Evolutionary conservation across 2,888 invertebrate species (phyloP).

Genomic region (Gonocerus acuteangulatus): DNA sequence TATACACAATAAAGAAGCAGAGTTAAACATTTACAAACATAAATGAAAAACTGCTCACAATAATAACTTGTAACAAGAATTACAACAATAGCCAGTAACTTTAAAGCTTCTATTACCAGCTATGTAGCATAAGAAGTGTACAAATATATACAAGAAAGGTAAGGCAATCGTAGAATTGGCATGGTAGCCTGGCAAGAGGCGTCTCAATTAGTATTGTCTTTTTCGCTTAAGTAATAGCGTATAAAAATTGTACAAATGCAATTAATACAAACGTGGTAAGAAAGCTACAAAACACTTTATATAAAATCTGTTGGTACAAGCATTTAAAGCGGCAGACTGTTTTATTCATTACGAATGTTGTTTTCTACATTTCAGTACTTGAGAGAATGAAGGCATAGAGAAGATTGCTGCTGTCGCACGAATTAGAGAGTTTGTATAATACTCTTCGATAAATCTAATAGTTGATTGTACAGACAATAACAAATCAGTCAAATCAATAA

Average conservation of each 20-base stretch:
- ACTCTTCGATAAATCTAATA: no score
- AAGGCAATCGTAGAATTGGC: not conserved
- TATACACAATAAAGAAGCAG: slow-evolving; percentile 30
- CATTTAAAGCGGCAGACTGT: not conserved
- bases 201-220: not conserved
- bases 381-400: not conserved
- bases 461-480: no score
- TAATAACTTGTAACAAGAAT: not conserved
- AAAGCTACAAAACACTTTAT: not conserved
- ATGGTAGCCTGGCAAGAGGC: not conserved
- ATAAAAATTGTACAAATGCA: not conserved
- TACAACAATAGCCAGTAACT: slow-evolving; percentile 26
- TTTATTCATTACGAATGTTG: not conserved
- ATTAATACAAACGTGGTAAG: not conserved
- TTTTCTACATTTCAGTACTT: not conserved
- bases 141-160: slow-evolving; percentile 4
- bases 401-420: not conserved
- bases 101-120: slow-evolving; percentile 5
- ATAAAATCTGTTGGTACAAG: not conserved
- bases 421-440: not conserved
- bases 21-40: slow-evolving; percentile 34
- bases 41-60: slow-evolving; percentile 32
- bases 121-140: slow-evolving; percentile 7
- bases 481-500: not conserved
- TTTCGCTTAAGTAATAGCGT: not conserved